phyloP scores from a whole-genome alignment of 2,797 vertebrate species.

The Bovichtus variegatus region DNA sequence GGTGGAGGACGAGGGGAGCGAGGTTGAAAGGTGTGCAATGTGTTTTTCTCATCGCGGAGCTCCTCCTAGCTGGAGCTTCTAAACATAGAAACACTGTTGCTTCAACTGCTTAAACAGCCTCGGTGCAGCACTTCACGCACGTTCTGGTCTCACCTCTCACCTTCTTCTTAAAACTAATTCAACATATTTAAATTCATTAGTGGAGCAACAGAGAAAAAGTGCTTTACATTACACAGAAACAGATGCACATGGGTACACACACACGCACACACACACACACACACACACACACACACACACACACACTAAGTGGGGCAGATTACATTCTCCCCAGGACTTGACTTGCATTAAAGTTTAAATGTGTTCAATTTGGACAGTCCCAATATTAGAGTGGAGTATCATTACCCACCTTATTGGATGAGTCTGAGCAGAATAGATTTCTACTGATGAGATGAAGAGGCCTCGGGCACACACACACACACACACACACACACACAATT shows the following conservation, averaged over 20 bases:
- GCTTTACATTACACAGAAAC: slow-evolving; percentile 43
- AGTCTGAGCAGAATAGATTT: slow-evolving; percentile 81
- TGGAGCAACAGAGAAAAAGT: slow-evolving; percentile 21
- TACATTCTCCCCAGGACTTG: slow-evolving; percentile 80
- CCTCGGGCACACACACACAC: slow-evolving; percentile 61
- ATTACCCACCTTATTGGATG: slow-evolving; percentile 82
- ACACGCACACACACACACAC: slow-evolving; percentile 6
- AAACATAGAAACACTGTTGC: slow-evolving; percentile 51
- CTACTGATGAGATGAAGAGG: slow-evolving; percentile 80
- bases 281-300: background rate
- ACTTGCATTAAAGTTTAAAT: slow-evolving; percentile 84
- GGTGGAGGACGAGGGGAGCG: background rate
- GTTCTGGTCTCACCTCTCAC: slow-evolving; percentile 54
- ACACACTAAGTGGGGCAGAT: slow-evolving; percentile 65
- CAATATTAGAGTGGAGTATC: slow-evolving; percentile 81
- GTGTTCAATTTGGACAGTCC: slow-evolving; percentile 79
- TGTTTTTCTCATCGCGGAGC: slow-evolving; percentile 60
- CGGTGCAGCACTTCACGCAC: slow-evolving; percentile 44
- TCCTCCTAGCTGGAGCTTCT: slow-evolving; percentile 50
- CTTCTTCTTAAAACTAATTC: slow-evolving; percentile 54
- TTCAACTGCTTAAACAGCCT: slow-evolving; percentile 41
- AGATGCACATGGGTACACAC: slow-evolving; percentile 22
- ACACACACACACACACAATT: slow-evolving; percentile 22
- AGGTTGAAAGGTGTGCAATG: slow-evolving; percentile 45
- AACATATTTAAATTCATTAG: slow-evolving; percentile 73